Conservation (phyloP, 2,888 invertebrate genomes). For the Volucella bombylans region DNA sequence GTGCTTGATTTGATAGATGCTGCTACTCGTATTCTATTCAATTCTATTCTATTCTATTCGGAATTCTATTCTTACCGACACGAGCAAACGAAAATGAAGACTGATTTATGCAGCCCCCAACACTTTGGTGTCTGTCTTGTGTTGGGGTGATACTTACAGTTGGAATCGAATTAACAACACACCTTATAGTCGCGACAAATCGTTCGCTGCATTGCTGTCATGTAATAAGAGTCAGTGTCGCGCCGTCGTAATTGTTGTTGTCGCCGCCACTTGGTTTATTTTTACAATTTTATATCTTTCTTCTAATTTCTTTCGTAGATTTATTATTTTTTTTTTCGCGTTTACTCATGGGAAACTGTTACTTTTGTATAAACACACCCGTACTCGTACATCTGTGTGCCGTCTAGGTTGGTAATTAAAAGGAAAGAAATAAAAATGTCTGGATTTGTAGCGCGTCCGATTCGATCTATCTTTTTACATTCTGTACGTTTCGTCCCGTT, state of each 20-base stretch:
- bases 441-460: slow-evolving; percentile 50
- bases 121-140: slow-evolving; percentile 43
- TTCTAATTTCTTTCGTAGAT: slow-evolving; percentile 13
- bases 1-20: too few relatives aligned
- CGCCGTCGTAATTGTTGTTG: slow-evolving; percentile 47
- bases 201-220: slow-evolving; percentile 68
- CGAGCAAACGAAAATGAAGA: slow-evolving; percentile 14
- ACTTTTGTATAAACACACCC: slow-evolving; percentile 13
- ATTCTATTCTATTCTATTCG: slow-evolving; percentile 17
- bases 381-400: slow-evolving; percentile 2
- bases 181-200: slow-evolving; percentile 72
- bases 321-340: slow-evolving; percentile 37
- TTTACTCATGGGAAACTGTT: slow-evolving; percentile 33
- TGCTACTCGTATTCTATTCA: too few relatives aligned
- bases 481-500: not conserved
- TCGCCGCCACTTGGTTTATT: slow-evolving; percentile 58
- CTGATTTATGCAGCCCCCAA: slow-evolving; percentile 53
- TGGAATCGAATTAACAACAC: slow-evolving; percentile 61
- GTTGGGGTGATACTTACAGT: slow-evolving; percentile 28
- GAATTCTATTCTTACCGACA: slow-evolving; percentile 55
- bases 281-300: slow-evolving; percentile 50
- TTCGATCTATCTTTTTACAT: slow-evolving; percentile 38
- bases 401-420: too few relatives aligned
- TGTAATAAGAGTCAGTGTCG: slow-evolving; percentile 61
- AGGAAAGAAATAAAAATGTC: too few relatives aligned